Conservation (phyloP, 2,113 vertebrate genomes). For the Aythya baeri region DNA sequence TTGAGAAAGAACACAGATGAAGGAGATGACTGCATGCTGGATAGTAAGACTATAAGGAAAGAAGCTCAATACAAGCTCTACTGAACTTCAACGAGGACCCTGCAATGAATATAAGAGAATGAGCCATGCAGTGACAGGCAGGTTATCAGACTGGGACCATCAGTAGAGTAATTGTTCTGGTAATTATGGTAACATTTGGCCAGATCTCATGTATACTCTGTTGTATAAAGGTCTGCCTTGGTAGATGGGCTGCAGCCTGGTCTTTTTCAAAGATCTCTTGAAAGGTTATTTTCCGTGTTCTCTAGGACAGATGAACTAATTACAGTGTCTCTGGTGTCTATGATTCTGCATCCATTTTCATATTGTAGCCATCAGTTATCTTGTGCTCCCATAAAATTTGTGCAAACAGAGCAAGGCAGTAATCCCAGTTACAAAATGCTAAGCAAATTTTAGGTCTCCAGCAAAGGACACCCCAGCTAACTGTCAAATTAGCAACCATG, state of each 20-base stretch:
- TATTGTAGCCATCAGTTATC: neutral
- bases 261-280: neutral
- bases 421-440: neutral
- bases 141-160: neutral
- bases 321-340: neutral
- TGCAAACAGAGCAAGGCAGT: neutral
- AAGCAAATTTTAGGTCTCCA: neutral
- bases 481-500: neutral
- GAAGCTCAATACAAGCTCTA: neutral
- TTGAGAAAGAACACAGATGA: neutral
- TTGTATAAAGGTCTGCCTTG: neutral
- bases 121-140: neutral
- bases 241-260: neutral
- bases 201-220: neutral
- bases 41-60: neutral
- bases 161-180: neutral
- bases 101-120: neutral
- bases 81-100: neutral
- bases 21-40: neutral
- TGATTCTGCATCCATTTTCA: neutral
- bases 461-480: neutral
- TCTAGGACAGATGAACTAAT: neutral
- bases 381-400: neutral
- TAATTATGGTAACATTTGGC: neutral
- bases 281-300: neutral